Evolutionary conservation across 2,113 vertebrate genomes (phyloP), one percentile per base, ranked within the genome.

Genomic region (Microtus montanus): DNA sequence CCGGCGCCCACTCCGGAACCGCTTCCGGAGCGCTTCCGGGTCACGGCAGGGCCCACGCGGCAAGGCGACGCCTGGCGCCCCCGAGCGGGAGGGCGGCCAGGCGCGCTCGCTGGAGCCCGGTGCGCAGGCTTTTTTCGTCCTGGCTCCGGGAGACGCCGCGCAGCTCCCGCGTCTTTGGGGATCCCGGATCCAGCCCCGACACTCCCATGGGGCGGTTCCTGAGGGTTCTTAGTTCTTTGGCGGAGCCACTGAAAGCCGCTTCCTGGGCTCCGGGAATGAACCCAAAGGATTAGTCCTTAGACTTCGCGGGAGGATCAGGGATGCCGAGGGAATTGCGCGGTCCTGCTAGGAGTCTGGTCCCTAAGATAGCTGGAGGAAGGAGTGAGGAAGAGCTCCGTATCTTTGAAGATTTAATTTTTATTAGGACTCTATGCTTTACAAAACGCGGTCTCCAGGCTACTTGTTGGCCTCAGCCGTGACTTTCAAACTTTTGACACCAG

Each of bases 1-100:
- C 99, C 98, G 98, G 99, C 98, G 96, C 96, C 95, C 97, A 97
- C 98, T 97, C 98, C 99, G 99, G 99, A 99, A 99, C 97, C 17
- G 94, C 41, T 80, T 71, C 64, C 24, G 64, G 83, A 85, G 97
- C 93, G 97, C 97, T 98, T 98, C 98, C 98, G 98, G 98, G 97
- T 98, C 95, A 78, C 47, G 4, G 92, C n/a, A 38, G 73, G 38
- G 38, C 70, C 78, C 95, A 93, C 63, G 96, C 82, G 47, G 94
- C 86, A 73, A 70, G 44, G 95, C 26, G 49, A 97, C 85, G 17
- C 84, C 17, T 52, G 73, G 77, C 88, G 91, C 91, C 88, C 54
- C 87, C 73, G 82, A 79, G 95, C 52, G 87, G 80, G 64, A 85
- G 28, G 91, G 91, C 80, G 91, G 87, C n/a, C 35, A 14, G 80